A percentile compares a stretch with the other conserved stretches of the same genome.
Evolutionary conservation across 1,140 invertebrate species (phyloP).

Genomic region (Philaenus spumarius): DNA sequence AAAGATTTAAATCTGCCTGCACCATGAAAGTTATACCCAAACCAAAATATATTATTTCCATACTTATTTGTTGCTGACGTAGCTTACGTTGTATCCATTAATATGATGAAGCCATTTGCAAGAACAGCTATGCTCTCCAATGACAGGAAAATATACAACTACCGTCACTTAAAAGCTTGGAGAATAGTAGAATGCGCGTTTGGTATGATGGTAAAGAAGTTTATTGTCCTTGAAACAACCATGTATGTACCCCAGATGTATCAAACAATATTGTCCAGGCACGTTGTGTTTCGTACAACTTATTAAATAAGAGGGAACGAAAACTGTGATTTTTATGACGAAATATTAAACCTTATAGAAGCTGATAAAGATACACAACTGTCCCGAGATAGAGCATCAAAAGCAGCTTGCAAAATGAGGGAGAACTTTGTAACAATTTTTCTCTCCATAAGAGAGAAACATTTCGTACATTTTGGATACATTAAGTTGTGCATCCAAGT

Average conservation of each 20-base stretch:
- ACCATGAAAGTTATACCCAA: constrained; percentile 5
- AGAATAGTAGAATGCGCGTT: no score
- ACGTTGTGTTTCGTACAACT: constrained; percentile 8
- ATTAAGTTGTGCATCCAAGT: no score
- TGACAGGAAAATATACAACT: constrained; percentile 29
- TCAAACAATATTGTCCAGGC: constrained; percentile 1
- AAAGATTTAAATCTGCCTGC: constrained; percentile 15
- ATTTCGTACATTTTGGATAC: no score
- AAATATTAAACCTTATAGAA: no score
- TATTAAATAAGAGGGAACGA: no score
- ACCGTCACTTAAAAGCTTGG: constrained; percentile 37
- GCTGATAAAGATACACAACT: no score
- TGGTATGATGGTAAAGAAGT: constrained; percentile 24
- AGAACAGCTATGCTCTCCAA: constrained; percentile 42
- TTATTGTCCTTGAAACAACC: background rate
- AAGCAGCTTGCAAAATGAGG: no score
- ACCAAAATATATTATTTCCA: constrained; percentile 5
- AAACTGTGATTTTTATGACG: no score
- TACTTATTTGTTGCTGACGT: constrained; percentile 10
- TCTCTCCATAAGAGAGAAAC: no score
- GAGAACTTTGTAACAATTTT: no score
- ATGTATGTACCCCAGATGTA: constrained; percentile 16
- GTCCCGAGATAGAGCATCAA: no score
- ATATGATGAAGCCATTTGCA: no score
- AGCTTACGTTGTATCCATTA: constrained; percentile 38